phyloP scores from a whole-genome alignment of 1,140 invertebrate genomes.

The Calliopsis andreniformis region DNA sequence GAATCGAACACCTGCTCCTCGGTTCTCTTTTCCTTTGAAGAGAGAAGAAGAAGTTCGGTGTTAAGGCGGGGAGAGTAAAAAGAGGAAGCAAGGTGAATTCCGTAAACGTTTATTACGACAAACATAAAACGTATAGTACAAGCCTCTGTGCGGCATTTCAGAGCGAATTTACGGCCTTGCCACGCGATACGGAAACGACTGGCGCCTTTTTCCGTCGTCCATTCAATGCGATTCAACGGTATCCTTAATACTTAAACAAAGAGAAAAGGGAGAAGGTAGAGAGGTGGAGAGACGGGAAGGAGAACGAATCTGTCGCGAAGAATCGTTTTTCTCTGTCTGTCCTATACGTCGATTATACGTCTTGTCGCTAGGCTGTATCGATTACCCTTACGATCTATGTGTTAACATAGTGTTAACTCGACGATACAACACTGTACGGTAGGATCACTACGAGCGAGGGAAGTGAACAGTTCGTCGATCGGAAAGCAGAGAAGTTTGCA shows the following conservation, averaged over 20 bases:
- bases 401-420: not conserved
- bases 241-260: not conserved
- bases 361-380: not conserved
- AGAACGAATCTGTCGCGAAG: not conserved
- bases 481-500: too few species aligned
- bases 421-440: not conserved
- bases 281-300: too few species aligned
- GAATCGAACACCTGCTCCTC: not conserved
- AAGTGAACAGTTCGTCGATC: not conserved
- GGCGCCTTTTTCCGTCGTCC: constrained; percentile 6
- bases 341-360: constrained; percentile 1
- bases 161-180: constrained; percentile 40
- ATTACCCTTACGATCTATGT: constrained; percentile 21
- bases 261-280: not conserved
- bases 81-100: constrained; percentile 20
- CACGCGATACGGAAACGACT: constrained; percentile 40
- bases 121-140: constrained; percentile 60
- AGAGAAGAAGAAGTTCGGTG: not conserved
- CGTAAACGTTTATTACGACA: constrained; percentile 61
- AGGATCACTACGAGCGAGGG: too few species aligned
- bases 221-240: constrained; percentile 5
- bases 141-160: constrained; percentile 59
- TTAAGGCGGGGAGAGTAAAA: constrained; percentile 17
- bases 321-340: not conserved
- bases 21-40: not conserved